A percentile compares a stretch with the other conserved stretches of the same genome.
Evolutionary conservation across 2,888 invertebrate species (phyloP).

Genomic region (Nesidiocoris tenuis): DNA sequence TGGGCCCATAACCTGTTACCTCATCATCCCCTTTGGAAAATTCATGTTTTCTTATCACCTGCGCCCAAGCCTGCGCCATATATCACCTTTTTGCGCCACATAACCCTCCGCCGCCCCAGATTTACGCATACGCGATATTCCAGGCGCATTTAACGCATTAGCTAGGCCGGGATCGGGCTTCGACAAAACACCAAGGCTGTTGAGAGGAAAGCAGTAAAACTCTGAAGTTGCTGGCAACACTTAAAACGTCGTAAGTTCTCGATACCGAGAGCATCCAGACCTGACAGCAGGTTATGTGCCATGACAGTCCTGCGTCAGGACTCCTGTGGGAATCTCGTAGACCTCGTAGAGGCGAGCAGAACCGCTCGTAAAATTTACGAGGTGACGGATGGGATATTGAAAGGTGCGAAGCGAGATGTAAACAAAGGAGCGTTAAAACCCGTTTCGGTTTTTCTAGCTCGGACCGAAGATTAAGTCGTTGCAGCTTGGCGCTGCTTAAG

Average conservation of each 20-base stretch:
- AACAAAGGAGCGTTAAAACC: conserved; percentile 22
- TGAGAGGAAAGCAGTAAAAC: not conserved
- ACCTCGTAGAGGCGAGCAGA: not conserved
- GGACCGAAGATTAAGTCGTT: not conserved
- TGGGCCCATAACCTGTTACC: too few relatives aligned
- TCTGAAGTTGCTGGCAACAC: not conserved
- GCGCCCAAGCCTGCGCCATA: too few relatives aligned
- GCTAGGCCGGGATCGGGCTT: not conserved
- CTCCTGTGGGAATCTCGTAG: not conserved
- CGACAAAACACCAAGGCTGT: not conserved
- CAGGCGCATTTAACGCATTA: not conserved
- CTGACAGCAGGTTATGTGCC: not conserved
- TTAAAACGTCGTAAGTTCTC: not conserved
- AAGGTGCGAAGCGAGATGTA: conserved; percentile 35
- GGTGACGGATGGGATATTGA: conserved; percentile 35
- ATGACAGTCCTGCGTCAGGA: not conserved
- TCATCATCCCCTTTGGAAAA: too few relatives aligned
- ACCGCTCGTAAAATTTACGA: conserved; percentile 34
- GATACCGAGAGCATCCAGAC: not conserved
- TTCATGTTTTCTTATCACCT: too few relatives aligned
- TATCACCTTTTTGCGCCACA: too few relatives aligned
- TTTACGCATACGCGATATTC: too few relatives aligned
- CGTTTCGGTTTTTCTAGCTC: not conserved
- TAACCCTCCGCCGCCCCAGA: too few relatives aligned
- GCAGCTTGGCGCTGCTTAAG: not conserved